A percentile compares a stretch with the other conserved stretches of the same genome.
These are phyloP conservation scores for Noctua comes DNA, from an alignment of 2,888 invertebrate genomes.

Conservation along the genomic window DNA sequence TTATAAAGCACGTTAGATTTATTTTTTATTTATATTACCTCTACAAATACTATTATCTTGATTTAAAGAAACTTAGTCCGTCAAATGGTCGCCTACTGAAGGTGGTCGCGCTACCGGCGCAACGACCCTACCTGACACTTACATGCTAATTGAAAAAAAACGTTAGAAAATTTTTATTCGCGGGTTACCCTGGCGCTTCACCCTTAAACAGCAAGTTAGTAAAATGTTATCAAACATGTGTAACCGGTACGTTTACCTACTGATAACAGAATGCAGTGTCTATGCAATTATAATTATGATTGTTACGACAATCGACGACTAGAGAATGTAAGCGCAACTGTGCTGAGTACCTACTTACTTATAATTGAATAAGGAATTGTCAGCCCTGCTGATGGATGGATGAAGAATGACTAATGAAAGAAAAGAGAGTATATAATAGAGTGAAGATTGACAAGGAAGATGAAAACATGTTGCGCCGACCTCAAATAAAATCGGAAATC, in stretches of 20 bases:
- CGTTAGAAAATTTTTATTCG: too few relatives aligned
- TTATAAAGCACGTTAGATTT: too few relatives aligned
- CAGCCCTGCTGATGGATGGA: not conserved
- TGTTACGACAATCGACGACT: not conserved
- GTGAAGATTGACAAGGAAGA: not conserved
- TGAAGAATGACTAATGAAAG: not conserved
- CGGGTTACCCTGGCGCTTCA: too few relatives aligned
- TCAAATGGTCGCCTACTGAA: too few relatives aligned
- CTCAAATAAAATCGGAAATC: not conserved
- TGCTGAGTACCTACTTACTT: not conserved
- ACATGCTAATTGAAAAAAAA: too few relatives aligned
- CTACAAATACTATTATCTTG: too few relatives aligned
- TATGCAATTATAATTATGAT: not conserved
- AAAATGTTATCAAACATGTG: constrained; percentile 19
- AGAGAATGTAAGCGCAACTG: not conserved
- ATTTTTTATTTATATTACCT: too few relatives aligned
- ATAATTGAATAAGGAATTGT: not conserved
- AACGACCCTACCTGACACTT: too few relatives aligned
- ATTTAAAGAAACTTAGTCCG: too few relatives aligned
- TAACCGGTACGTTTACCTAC: constrained; percentile 33
- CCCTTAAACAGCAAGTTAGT: not conserved
- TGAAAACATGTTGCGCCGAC: not conserved
- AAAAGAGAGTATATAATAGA: not conserved
- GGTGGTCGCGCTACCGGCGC: too few relatives aligned
- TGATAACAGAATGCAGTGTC: constrained; percentile 22